Percentiles rank a stretch among this genome's conserved stretches.
These are phyloP conservation scores for Porites lobata DNA, from an alignment of 92 coral and sea anemone genomes.

Conservation along the genomic window DNA sequence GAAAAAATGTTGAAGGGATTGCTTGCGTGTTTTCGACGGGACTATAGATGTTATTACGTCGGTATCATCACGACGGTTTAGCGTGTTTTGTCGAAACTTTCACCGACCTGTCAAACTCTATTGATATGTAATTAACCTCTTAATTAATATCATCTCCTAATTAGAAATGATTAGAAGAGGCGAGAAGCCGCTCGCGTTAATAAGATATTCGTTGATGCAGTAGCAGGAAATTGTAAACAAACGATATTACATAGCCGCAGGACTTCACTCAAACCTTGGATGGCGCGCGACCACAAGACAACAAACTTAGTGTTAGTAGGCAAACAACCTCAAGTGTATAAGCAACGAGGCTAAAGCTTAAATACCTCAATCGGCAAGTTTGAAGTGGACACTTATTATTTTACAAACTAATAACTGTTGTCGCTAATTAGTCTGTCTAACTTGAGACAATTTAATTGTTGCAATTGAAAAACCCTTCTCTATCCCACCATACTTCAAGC, in stretches of 20 bases:
- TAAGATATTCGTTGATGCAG: constrained; percentile 72
- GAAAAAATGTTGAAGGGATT: not conserved
- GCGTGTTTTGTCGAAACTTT: constrained; percentile 70
- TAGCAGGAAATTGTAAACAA: constrained; percentile 83
- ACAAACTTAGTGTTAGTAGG: not conserved
- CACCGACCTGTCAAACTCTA: constrained; percentile 89
- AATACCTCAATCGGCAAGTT: constrained; percentile 3
- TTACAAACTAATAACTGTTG: constrained; percentile 32
- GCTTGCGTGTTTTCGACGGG: constrained; percentile 40
- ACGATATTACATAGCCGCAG: constrained; percentile 55
- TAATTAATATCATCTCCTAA: constrained; percentile 97
- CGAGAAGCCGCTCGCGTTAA: constrained; percentile 81
- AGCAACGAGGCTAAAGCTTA: not conserved
- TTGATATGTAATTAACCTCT: constrained; percentile 94
- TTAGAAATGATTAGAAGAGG: constrained; percentile 75
- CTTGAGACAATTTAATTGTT: constrained; percentile 49
- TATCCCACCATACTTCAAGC: constrained; percentile 41
- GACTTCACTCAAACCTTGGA: not conserved
- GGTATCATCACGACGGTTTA: constrained; percentile 64
- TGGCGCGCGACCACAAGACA: constrained; percentile 23
- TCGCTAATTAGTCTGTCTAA: constrained; percentile 54
- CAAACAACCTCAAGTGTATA: constrained; percentile 26
- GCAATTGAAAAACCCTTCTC: constrained; percentile 47
- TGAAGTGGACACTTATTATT: constrained; percentile 31
- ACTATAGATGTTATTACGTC: constrained; percentile 26